phyloP scores from a whole-genome alignment of 2,888 invertebrate species.

The Caenorhabditis afra region DNA sequence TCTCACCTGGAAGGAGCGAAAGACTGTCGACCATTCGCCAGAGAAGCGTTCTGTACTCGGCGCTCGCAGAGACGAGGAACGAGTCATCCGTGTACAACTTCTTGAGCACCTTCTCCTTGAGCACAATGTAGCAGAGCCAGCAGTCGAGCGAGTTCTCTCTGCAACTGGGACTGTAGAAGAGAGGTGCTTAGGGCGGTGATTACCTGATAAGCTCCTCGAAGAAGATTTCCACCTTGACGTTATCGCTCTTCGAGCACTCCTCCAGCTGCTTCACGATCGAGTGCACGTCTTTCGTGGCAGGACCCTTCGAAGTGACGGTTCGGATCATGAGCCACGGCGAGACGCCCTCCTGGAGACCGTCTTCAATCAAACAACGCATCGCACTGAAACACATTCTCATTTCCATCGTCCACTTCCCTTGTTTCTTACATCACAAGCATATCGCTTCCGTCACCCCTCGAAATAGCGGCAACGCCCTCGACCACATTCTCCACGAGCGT shows the following conservation, averaged over 20 bases:
- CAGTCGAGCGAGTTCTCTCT: conserved; percentile 84
- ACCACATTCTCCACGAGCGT: conserved; percentile 77
- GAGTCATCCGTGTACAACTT: conserved; percentile 88
- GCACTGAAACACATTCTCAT: conserved; percentile 86
- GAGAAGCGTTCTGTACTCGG: conserved; percentile 84
- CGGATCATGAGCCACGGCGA: conserved; percentile 74
- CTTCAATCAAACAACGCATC: conserved; percentile 88
- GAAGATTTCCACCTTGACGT: conserved; percentile 74
- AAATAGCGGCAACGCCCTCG: conserved; percentile 77
- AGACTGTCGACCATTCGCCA: conserved; percentile 88
- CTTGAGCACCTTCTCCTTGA: conserved; percentile 86
- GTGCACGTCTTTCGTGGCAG: conserved; percentile 75
- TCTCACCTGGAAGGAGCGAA: conserved; percentile 85
- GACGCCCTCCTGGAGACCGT: conserved; percentile 88
- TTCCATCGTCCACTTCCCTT: background rate
- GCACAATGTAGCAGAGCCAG: conserved; percentile 90
- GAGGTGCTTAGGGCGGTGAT: background rate
- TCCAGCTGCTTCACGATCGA: conserved; percentile 74
- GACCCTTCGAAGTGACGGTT: conserved; percentile 75
- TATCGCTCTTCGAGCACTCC: conserved; percentile 72
- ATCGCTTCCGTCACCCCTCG: conserved; percentile 58
- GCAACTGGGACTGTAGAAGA: conserved; percentile 13
- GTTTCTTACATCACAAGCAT: conserved; percentile 42
- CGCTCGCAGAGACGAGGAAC: conserved; percentile 85
- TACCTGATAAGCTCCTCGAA: conserved; percentile 75